Conservation (phyloP, 2,888 invertebrate species). For the Nephrotoma appendiculata region DNA sequence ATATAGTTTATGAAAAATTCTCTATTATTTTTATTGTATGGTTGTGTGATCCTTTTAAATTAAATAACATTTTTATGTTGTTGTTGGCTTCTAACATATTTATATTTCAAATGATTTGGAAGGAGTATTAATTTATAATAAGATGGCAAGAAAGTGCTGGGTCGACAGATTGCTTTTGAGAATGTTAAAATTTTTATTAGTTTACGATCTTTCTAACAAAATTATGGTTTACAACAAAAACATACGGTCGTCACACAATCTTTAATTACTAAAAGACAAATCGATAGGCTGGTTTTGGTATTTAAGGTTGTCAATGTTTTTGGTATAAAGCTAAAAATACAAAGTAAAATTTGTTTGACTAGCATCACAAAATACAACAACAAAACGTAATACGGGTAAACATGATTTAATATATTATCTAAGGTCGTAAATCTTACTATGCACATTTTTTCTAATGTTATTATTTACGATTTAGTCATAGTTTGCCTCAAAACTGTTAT, state of each 20-base stretch:
- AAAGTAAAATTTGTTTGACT: not conserved
- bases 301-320: not conserved
- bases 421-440: not conserved
- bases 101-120: not conserved
- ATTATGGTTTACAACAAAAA: not conserved
- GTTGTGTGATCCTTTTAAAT: not conserved
- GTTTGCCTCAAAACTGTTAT: not conserved
- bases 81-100: not conserved
- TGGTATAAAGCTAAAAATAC: not conserved
- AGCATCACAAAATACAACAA: not conserved
- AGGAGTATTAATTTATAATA: not conserved
- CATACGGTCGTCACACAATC: not conserved
- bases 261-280: not conserved
- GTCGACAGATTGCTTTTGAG: not conserved
- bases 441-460: not conserved
- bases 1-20: not conserved
- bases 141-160: not conserved
- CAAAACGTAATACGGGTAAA: not conserved
- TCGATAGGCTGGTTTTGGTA: not conserved
- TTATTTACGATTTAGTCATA: not conserved
- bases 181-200: not conserved
- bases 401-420: not conserved
- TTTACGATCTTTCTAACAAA: not conserved
- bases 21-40: not conserved
- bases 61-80: not conserved